phyloP scores from a whole-genome alignment of 2,797 vertebrate species.

The Protosalanx chinensis region DNA sequence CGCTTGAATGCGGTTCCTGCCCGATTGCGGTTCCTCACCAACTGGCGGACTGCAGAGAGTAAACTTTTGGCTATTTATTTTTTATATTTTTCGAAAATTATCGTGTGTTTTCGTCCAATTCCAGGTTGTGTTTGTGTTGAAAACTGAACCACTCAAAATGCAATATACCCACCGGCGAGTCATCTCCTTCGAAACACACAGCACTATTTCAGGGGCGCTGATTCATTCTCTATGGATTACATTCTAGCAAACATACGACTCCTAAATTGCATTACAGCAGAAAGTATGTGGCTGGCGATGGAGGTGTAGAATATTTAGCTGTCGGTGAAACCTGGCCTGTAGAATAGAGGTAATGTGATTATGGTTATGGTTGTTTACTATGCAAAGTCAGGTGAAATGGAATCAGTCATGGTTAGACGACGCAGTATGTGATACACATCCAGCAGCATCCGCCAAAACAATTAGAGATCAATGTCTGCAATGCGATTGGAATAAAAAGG shows the following conservation, averaged over 20 bases:
- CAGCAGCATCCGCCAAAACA: background rate
- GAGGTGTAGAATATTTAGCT: constrained; percentile 25
- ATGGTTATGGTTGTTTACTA: constrained; percentile 33
- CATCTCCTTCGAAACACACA: constrained; percentile 48
- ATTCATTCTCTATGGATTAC: constrained; percentile 49
- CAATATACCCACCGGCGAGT: constrained; percentile 54
- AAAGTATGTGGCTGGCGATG: constrained; percentile 31
- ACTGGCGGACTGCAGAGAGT: background rate
- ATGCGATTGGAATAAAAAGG: background rate
- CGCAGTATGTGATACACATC: background rate
- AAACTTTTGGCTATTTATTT: background rate
- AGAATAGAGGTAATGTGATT: constrained; percentile 24
- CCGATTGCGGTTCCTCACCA: background rate
- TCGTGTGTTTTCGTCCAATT: constrained; percentile 5
- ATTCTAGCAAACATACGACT: constrained; percentile 19
- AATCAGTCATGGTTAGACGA: constrained; percentile 18
- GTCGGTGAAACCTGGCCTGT: constrained; percentile 33
- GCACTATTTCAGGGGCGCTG: constrained; percentile 37
- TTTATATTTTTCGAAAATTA: background rate
- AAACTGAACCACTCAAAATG: constrained; percentile 27
- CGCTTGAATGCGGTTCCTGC: background rate
- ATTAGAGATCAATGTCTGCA: background rate
- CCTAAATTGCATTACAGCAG: constrained; percentile 52
- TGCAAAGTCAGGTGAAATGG: constrained; percentile 42
- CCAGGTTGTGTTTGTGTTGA: too few relatives aligned